Evolutionary conservation across 2,888 invertebrate genomes (phyloP), one percentile per base, ranked within the genome.

Genomic region (Drosophila subsilvestris): DNA sequence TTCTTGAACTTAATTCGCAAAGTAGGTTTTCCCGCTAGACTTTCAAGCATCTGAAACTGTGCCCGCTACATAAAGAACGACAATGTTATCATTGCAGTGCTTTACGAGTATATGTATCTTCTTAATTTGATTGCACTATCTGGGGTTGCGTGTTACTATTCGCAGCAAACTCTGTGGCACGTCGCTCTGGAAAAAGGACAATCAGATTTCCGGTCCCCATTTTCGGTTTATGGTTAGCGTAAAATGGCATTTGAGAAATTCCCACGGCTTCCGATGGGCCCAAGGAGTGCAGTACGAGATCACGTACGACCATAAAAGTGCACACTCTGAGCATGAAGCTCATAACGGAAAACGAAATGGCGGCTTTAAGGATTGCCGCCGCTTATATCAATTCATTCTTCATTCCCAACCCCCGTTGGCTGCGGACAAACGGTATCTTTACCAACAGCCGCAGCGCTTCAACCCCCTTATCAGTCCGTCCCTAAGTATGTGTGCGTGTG

Each of bases 301-400:
- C 90, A 90, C 90, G 90, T 79, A 80, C 63, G 60, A 59, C 61
- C 75, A 62, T 86, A 86, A 86, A 63, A 55, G 47, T n/a, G 14
- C 65, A 50, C 50, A 54, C 47, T 48, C 42, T 56, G 32, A 55
- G 47, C 5, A 32, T 10, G 37, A 44, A 57, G 14, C 57, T 60
- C 48, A 68, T 79, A 75, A 69, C 70, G 70, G 86, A 51, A 63
- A 81, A 78, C 48, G 68, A 74, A 82, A 82, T 79, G 82, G 84
- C 67, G 80, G 71, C 85, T 77, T 89, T 89, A 79, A 76, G 74
- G 59, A 73, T 72, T 63, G 82, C 63, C 55, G 73, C 63, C 70
- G 74, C 61, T 83, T 82, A 88, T 89, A 83, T 88, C 79, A 62
- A 50, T 50, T 57, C 68, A 47, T 47, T 47, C 71, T 37, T 17